phyloP scores from a whole-genome alignment of 2,113 vertebrate species.

The Oncorhynchus tshawytscha region DNA sequence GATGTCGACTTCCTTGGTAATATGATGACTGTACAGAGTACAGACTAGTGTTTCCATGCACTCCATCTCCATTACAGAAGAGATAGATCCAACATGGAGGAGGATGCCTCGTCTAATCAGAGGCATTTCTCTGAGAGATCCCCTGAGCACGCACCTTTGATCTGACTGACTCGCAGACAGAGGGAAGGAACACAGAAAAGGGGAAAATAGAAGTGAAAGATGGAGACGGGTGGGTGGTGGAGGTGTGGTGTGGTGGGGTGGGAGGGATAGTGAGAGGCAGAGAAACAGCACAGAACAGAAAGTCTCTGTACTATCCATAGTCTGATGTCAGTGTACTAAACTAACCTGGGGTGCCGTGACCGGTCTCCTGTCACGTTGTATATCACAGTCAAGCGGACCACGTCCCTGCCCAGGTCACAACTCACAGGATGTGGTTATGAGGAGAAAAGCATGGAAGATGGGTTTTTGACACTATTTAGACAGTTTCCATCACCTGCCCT shows the following conservation, averaged over 20 bases:
- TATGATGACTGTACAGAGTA: constrained; percentile 21
- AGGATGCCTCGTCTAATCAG: constrained; percentile 32
- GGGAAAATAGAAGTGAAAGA: constrained; percentile 4
- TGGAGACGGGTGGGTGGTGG: background rate
- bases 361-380: constrained; percentile 41
- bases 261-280: constrained; percentile 22
- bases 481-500: background rate
- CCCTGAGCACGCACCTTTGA: constrained; percentile 52
- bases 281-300: constrained; percentile 8
- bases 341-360: constrained; percentile 45
- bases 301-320: constrained; percentile 22
- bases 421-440: constrained; percentile 47
- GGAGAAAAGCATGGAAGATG: constrained; percentile 44
- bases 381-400: constrained; percentile 52
- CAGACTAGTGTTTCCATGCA: constrained; percentile 13
- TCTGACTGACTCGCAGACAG: constrained; percentile 33
- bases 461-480: constrained; percentile 55
- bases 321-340: constrained; percentile 55
- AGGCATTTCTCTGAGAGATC: constrained; percentile 16
- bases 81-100: constrained; percentile 15
- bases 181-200: constrained; percentile 9
- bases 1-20: constrained; percentile 24
- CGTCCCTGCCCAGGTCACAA: constrained; percentile 41
- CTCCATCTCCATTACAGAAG: constrained; percentile 32
- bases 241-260: constrained; percentile 1